Percentiles rank a stretch among this genome's conserved stretches.
Conservation (phyloP, 2,797 vertebrate genomes). For the Sebastes wilsoni region DNA sequence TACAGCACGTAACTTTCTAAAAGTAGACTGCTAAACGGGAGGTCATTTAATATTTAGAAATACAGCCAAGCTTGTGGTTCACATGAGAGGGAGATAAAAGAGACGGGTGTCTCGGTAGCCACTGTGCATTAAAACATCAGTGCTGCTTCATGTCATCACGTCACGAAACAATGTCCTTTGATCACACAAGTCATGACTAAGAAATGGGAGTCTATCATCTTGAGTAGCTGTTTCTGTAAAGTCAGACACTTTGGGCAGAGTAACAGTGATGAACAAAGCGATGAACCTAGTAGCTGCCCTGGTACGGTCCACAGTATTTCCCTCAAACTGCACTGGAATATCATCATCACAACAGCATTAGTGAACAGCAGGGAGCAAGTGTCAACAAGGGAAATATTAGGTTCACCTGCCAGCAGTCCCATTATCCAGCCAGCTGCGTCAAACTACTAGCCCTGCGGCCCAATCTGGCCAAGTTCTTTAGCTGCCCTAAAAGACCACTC, state of each 20-base stretch:
- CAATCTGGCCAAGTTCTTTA: conserved; percentile 31
- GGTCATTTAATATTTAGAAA: conserved; percentile 66
- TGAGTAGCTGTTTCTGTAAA: not conserved
- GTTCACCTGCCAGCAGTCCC: conserved; percentile 38
- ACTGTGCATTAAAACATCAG: conserved; percentile 18
- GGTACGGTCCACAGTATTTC: not conserved
- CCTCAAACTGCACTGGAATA: conserved; percentile 5
- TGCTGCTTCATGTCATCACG: conserved; percentile 1
- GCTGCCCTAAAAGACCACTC: conserved; percentile 36
- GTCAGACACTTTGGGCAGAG: not conserved
- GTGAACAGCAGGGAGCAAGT: conserved; percentile 33
- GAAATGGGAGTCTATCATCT: not conserved
- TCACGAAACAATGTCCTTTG: not conserved
- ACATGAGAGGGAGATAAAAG: conserved; percentile 43
- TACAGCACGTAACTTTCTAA: conserved; percentile 39
- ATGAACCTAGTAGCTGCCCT: conserved; percentile 22
- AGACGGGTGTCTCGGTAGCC: not conserved
- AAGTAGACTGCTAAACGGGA: conserved; percentile 27
- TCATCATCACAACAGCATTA: conserved; percentile 25
- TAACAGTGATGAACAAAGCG: conserved; percentile 1
- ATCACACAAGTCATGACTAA: not conserved
- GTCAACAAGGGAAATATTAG: conserved; percentile 40
- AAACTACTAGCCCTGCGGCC: conserved; percentile 18
- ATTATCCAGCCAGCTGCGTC: conserved; percentile 47
- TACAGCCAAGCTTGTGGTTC: conserved; percentile 39